Base-by-base conservation (phyloP, 2,797 vertebrate species). In the Microctenopoma lineatum region DNA sequence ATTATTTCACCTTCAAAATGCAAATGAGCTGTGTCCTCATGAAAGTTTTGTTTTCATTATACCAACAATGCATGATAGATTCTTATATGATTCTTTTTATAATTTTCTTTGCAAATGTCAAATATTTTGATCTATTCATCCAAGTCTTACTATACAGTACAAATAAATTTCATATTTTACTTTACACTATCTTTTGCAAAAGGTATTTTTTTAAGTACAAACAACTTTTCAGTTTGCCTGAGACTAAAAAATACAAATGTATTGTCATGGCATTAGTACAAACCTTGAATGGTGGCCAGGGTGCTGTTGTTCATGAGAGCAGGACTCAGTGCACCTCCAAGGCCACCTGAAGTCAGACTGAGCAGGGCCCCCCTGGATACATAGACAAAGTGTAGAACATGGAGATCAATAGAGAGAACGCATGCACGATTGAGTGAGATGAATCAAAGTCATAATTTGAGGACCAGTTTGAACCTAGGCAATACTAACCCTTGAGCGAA, bases 271-370 rank as follows among this genome's bases (percentile, higher is more conserved):
- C 21, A 61, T 29, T 4, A 9, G 42, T 84, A 95, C 94, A 86
- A 73, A 98, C 97, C 98, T 98, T 99, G 97, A 92, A 99, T 98
- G 70, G 97, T 98, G 86, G 97, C 98, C 93, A 99, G 94, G 70
- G 98, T 98, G 92, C 95, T 99, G 94, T 97, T 99, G 91, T 96
- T 98, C 97, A 99, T 96, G 84, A 98, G 93, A 84, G 97, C 96
- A 0, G 97, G 97, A 92, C 95, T 96, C 87, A 99, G 93, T 16
- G 96, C 96, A 74, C 96, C 92, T 70, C 97, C 94, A 76, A 99
- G 94, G 53, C 95, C 95, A 76, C 96, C 96, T 61, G 97, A 95
- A 82, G 95, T 93, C 91, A 99, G 94, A 87, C 97, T 99, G 80
- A 99, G 94, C 92, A 99, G 94, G 90, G 98, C 96, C 73, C 98